A percentile compares a stretch with the other conserved stretches of the same genome.
These are phyloP conservation scores for Cottoperca gobio DNA, from an alignment of 2,797 vertebrate species.

Conservation along the genomic window DNA sequence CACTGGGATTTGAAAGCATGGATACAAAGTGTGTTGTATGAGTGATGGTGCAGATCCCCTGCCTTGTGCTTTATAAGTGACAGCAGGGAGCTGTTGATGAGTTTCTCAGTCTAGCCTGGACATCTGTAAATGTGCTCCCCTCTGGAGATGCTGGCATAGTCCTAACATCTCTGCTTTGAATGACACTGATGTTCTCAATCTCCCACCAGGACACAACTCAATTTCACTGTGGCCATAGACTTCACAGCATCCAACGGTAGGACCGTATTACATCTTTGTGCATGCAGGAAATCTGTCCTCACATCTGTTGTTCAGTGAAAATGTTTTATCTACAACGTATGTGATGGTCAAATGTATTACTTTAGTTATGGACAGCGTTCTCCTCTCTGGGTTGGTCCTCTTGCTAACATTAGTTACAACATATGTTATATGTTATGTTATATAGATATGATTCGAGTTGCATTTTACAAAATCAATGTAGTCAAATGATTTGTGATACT, in stretches of 20 bases:
- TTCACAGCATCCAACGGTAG: constrained; percentile 95
- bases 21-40: background rate
- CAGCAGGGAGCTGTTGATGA: constrained; percentile 11
- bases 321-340: background rate
- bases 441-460: too few relatives aligned
- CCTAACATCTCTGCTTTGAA: constrained; percentile 20
- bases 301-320: constrained; percentile 9
- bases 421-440: too few relatives aligned
- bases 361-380: background rate
- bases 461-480: too few relatives aligned
- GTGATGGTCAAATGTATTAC: background rate
- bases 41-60: background rate
- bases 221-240: constrained; percentile 95
- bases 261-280: constrained; percentile 41
- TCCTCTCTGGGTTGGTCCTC: background rate
- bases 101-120: constrained; percentile 23
- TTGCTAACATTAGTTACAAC: background rate
- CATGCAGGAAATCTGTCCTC: constrained; percentile 15
- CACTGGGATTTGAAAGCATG: background rate
- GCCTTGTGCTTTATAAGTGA: constrained; percentile 3
- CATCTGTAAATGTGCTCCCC: constrained; percentile 24
- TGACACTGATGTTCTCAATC: constrained; percentile 33
- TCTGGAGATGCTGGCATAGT: constrained; percentile 11
- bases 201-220: constrained; percentile 90
- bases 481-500: too few relatives aligned